Evolutionary conservation across 2,888 invertebrate species (phyloP).

Genomic region (Tuta absoluta): DNA sequence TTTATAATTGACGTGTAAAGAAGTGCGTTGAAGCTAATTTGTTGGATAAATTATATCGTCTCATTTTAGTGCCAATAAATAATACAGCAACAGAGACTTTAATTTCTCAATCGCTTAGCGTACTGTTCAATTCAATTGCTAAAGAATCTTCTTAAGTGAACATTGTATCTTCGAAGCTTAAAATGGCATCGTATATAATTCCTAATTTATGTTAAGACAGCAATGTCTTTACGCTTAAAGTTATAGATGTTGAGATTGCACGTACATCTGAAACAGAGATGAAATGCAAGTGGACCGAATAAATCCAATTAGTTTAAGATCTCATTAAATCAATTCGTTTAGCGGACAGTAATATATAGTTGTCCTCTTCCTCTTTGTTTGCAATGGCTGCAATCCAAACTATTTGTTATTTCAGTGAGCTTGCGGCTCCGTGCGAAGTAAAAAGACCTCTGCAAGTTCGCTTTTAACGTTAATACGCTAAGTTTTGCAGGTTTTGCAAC

Average conservation of each 20-base stretch:
- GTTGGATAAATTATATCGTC: slow-evolving; percentile 22
- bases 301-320: slow-evolving; percentile 76
- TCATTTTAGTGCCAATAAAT: slow-evolving; percentile 22
- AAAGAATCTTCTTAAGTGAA: slow-evolving; percentile 42
- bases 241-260: slow-evolving; percentile 47
- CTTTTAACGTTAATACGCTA: slow-evolving; percentile 32
- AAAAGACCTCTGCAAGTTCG: slow-evolving; percentile 47
- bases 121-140: slow-evolving; percentile 18
- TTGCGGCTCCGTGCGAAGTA: slow-evolving; percentile 50
- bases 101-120: slow-evolving; percentile 22
- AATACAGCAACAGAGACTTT: slow-evolving; percentile 1
- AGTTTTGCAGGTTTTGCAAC: slow-evolving; percentile 23
- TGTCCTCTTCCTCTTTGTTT: slow-evolving; percentile 65
- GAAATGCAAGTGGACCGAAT: slow-evolving; percentile 66
- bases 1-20: slow-evolving; percentile 29
- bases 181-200: slow-evolving; percentile 59
- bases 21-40: slow-evolving; percentile 22
- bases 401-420: slow-evolving; percentile 68
- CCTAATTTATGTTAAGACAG: slow-evolving; percentile 61
- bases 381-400: slow-evolving; percentile 73
- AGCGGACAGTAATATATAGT: slow-evolving; percentile 70
- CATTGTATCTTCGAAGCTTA: slow-evolving; percentile 56
- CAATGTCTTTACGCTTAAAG: slow-evolving; percentile 49
- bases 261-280: slow-evolving; percentile 61
- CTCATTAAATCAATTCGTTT: slow-evolving; percentile 76